Base-by-base conservation (phyloP, 2,888 invertebrate genomes). In the Lasioglossum leucozonium region DNA sequence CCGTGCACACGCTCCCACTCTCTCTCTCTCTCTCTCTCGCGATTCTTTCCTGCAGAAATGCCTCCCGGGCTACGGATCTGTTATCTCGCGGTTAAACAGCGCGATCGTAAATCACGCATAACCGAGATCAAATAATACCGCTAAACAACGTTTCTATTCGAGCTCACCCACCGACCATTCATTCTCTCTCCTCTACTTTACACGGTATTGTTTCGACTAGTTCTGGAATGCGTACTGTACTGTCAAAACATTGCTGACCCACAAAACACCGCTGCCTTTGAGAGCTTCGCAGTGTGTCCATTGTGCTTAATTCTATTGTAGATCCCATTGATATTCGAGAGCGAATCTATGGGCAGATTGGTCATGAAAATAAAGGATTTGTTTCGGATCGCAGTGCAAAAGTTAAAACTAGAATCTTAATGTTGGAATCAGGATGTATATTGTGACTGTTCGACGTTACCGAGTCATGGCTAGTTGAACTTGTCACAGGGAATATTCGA, bases 101-200 rank as follows among this genome's bases (percentile, higher is more conserved):
- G n/a, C 69, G 79, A 58, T 76, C 87, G 67, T 88, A 88, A 88
- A 87, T 88, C 87, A 81, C 40, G 44, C n/a, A 65, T 40, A 77
- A 47, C 76, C 73, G 76, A 82, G 87, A 82, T 80, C 80, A 85
- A 88, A 86, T 79, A 81, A 82, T 85, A 79, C 82, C 82, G 87
- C 88, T 26, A 81, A 85, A 82, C 81, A 88, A 87, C 82, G 80
- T 82, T 75, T 79, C 79, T 67, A 82, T 81, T 73, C 84, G 69
- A 72, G 47, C 72, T 65, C 51, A 34, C 30, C 47, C 26, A 71
- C 40, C 30, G 22, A 22, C 44, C 77, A 72, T 80, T 85, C 80
- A 44, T 82, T 82, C 65, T 11, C 65, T 34, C 65, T 11, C 65
- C 26, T 18, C 37, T 65, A 40, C 18, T 26, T 58, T 67, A 30